Evolutionary conservation across 2,797 vertebrate species (phyloP).

Genomic region (Sternarchorhynchus goeldii): DNA sequence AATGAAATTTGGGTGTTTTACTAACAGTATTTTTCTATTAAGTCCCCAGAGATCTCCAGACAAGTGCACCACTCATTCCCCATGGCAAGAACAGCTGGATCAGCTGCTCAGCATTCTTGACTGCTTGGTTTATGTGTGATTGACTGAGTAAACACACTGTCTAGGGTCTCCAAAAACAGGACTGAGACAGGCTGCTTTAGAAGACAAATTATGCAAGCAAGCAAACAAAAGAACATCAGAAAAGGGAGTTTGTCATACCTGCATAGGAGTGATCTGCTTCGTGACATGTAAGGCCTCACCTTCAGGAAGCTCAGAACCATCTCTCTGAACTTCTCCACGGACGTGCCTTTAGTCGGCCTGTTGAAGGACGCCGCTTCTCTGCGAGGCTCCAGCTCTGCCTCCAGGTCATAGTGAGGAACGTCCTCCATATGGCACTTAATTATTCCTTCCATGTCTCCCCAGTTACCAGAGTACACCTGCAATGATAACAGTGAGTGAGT

Average conservation of each 20-base stretch:
- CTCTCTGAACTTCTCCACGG: constrained; percentile 96
- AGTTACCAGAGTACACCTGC: constrained; percentile 92
- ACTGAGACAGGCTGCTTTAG: no score
- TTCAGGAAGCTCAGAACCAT: constrained; percentile 93
- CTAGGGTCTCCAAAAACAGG: no score
- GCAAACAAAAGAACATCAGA: no score
- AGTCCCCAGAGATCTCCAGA: no score
- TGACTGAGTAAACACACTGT: no score
- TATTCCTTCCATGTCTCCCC: constrained; percentile 92
- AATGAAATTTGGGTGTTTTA: no score
- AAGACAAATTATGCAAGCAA: background rate
- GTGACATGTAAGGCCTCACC: constrained; percentile 65
- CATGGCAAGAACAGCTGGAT: no score
- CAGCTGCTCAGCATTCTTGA: no score
- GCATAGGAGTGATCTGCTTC: background rate
- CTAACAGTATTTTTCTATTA: no score
- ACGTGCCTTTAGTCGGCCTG: constrained; percentile 93
- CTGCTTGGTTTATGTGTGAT: no score
- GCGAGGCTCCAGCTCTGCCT: constrained; percentile 84
- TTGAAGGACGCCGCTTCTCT: constrained; percentile 86
- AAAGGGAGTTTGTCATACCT: background rate
- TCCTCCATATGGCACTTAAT: constrained; percentile 96
- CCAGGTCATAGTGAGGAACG: constrained; percentile 82
- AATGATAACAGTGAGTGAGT: background rate
- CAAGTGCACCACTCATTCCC: no score